Evolutionary conservation across 2,113 vertebrate species (phyloP).

Genomic region (Nanorana parkeri): DNA sequence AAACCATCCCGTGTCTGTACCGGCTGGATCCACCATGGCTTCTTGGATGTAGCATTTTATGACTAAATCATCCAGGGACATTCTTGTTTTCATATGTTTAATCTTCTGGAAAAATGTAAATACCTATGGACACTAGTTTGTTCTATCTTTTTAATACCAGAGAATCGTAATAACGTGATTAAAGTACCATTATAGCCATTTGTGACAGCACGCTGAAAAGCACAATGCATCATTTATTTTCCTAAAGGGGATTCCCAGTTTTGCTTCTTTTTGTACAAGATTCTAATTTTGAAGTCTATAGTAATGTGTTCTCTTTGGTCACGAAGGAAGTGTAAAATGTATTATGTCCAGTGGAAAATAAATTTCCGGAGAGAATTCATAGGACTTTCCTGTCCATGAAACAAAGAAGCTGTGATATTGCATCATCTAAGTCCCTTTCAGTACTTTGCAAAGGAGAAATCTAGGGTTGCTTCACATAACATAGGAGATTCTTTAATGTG

Average conservation of each 20-base stretch:
- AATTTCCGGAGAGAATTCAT: too few species aligned
- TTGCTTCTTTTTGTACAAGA: too few species aligned
- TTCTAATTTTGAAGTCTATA: too few species aligned
- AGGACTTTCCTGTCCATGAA: too few species aligned
- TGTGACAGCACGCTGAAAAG: conserved; percentile 69
- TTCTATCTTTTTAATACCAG: conserved; percentile 65
- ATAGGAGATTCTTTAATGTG: too few species aligned
- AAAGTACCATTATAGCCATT: conserved; percentile 61
- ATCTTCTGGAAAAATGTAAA: conserved; percentile 67
- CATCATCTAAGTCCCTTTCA: too few species aligned
- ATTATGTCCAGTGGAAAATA: too few species aligned
- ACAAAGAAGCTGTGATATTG: too few species aligned
- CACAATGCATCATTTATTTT: conserved; percentile 54
- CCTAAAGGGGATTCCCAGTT: background rate
- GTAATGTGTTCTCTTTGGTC: too few species aligned
- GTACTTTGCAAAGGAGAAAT: too few species aligned
- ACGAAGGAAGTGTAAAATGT: too few species aligned
- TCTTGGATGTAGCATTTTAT: conserved; percentile 67
- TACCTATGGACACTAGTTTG: conserved; percentile 66
- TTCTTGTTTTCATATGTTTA: conserved; percentile 65
- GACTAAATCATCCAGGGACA: conserved; percentile 66
- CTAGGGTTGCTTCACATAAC: too few species aligned
- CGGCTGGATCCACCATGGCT: conserved; percentile 62
- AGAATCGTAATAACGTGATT: conserved; percentile 61
- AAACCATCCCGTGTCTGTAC: conserved; percentile 65